Evolutionary conservation across 2,113 vertebrate genomes (phyloP).

Genomic region (Clinocottus analis): DNA sequence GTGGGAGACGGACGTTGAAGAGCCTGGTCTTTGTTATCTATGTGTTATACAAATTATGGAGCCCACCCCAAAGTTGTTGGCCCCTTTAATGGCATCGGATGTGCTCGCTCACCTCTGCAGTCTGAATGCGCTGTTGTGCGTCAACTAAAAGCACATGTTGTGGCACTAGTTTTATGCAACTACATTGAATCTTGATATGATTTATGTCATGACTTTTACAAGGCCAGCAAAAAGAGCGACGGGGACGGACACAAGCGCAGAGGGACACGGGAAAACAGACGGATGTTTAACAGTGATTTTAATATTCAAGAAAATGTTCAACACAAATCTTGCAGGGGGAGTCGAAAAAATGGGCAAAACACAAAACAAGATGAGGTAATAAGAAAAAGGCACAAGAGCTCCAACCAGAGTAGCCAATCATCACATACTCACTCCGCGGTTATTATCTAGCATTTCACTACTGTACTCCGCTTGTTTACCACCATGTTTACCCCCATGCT

Average conservation of each 20-base stretch:
- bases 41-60: slow-evolving; percentile 24
- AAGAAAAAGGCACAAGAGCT: too few relatives aligned
- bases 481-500: slow-evolving; percentile 25
- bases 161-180: background rate
- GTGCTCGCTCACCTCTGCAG: slow-evolving; percentile 27
- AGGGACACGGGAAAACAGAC: too few relatives aligned
- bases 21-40: slow-evolving; percentile 40
- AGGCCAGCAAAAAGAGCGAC: too few relatives aligned
- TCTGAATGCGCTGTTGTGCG: background rate
- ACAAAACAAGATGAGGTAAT: too few relatives aligned
- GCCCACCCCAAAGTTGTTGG: slow-evolving; percentile 6
- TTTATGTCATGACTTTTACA: background rate
- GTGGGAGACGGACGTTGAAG: slow-evolving; percentile 56
- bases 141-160: slow-evolving; percentile 7
- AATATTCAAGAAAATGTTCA: too few relatives aligned
- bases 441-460: background rate
- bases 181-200: background rate
- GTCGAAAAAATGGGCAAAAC: too few relatives aligned
- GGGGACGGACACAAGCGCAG: too few relatives aligned
- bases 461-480: slow-evolving; percentile 35
- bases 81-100: slow-evolving; percentile 38
- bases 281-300: too few relatives aligned
- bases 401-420: too few relatives aligned
- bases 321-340: too few relatives aligned
- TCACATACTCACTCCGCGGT: background rate